A percentile compares a stretch with the other conserved stretches of the same genome.
Conservation (phyloP, 2,797 vertebrate species). For the Helarctos malayanus region DNA sequence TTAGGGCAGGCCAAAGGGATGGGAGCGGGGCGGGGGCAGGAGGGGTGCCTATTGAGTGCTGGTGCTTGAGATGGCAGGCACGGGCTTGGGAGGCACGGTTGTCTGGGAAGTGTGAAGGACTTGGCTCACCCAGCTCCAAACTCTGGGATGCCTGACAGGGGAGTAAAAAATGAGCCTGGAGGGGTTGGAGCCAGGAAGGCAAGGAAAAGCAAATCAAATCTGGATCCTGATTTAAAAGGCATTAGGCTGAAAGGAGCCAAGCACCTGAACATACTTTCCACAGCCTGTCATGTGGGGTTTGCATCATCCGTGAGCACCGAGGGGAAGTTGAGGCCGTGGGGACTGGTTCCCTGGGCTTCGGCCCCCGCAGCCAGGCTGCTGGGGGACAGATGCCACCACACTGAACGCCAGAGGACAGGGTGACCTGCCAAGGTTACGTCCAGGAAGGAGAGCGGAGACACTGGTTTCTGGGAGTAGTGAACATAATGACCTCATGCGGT, state of each 20-base stretch:
- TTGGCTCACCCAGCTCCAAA: slow-evolving; percentile 50
- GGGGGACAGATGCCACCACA: not conserved
- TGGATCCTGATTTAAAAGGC: slow-evolving; percentile 74
- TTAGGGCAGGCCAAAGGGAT: no score
- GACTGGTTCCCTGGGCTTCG: not conserved
- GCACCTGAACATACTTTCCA: slow-evolving; percentile 84
- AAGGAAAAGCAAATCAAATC: slow-evolving; percentile 77
- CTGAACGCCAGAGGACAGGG: not conserved
- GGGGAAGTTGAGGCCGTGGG: not conserved
- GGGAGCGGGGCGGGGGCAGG: not conserved
- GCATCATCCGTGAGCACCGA: not conserved
- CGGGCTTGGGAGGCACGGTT: slow-evolving; percentile 4
- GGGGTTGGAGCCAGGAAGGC: slow-evolving; percentile 69
- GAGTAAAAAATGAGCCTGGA: slow-evolving; percentile 77
- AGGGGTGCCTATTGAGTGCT: not conserved
- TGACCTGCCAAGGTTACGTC: not conserved
- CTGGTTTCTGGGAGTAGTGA: not conserved
- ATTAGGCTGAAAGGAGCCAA: slow-evolving; percentile 71
- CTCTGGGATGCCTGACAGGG: slow-evolving; percentile 70
- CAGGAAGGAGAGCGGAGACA: not conserved
- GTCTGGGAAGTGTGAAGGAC: slow-evolving; percentile 47
- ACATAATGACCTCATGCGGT: not conserved
- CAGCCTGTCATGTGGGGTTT: slow-evolving; percentile 69
- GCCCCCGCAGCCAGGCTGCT: not conserved
- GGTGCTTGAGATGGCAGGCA: not conserved